These are phyloP conservation scores for Odocoileus hemionus DNA, from an alignment of 2,113 vertebrate genomes.

Conservation along the genomic window DNA sequence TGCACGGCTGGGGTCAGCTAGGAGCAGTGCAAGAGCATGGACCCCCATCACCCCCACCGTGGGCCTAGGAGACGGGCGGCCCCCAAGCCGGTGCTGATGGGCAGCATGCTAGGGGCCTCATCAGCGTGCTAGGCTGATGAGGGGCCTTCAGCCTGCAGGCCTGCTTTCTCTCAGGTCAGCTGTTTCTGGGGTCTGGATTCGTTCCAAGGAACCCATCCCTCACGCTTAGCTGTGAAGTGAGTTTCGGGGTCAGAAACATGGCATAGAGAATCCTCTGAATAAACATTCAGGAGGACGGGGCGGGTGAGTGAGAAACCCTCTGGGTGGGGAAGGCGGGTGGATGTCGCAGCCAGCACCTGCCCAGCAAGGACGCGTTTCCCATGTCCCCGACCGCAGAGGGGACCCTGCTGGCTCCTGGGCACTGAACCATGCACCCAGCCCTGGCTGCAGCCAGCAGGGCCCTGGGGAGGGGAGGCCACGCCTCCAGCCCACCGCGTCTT, in stretches of 20 bases:
- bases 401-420: not conserved
- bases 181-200: not conserved
- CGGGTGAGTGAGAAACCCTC: not conserved
- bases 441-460: not conserved
- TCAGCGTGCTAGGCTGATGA: not conserved
- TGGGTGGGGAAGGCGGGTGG: not conserved
- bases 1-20: not conserved
- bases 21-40: not conserved
- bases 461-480: not conserved
- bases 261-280: not conserved
- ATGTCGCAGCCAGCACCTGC: not conserved
- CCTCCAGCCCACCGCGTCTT: not conserved
- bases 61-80: not conserved
- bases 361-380: not conserved
- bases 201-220: not conserved
- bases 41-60: fast-evolving
- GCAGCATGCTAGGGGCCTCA: too few species aligned
- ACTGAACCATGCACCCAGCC: not conserved
- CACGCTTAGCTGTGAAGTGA: not conserved
- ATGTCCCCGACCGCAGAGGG: not conserved
- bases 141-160: not conserved
- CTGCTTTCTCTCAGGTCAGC: not conserved
- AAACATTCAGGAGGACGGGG: not conserved
- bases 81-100: not conserved
- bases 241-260: not conserved